These are phyloP conservation scores for Gadus macrocephalus DNA, from an alignment of 2,113 vertebrate species.

Conservation along the genomic window DNA sequence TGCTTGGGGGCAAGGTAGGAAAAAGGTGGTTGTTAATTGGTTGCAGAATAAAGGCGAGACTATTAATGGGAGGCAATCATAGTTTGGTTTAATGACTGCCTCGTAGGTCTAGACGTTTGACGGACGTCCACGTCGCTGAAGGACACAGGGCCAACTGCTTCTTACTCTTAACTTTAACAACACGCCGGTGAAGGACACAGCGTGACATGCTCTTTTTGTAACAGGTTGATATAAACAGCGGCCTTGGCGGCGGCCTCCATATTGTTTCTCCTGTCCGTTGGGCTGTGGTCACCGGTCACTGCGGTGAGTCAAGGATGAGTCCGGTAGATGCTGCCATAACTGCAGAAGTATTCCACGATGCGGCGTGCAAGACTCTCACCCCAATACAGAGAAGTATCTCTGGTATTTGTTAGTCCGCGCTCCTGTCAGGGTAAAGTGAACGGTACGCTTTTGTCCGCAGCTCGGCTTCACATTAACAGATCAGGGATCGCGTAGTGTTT, in stretches of 20 bases:
- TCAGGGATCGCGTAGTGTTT: slow-evolving; percentile 47
- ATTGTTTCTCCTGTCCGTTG: too few species aligned
- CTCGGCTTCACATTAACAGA: slow-evolving; percentile 53
- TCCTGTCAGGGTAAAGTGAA: slow-evolving; percentile 43
- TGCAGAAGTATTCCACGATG: too few species aligned
- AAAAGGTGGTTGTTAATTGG: slow-evolving; percentile 42
- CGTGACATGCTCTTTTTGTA: too few species aligned
- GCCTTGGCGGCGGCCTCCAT: too few species aligned
- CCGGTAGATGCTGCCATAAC: too few species aligned
- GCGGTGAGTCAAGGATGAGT: too few species aligned
- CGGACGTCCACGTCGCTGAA: slow-evolving; percentile 14
- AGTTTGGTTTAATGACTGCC: slow-evolving; percentile 15
- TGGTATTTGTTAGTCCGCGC: slow-evolving; percentile 15
- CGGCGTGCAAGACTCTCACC: not conserved
- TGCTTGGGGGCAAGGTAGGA: slow-evolving; percentile 53
- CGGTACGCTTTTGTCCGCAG: slow-evolving; percentile 34
- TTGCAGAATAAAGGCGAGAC: slow-evolving; percentile 42
- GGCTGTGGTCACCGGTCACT: too few species aligned
- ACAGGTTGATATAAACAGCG: too few species aligned
- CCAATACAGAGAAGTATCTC: not conserved
- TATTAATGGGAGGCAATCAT: slow-evolving; percentile 29
- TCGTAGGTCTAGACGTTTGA: slow-evolving; percentile 32
- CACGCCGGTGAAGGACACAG: not conserved
- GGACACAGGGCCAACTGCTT: slow-evolving; percentile 12
- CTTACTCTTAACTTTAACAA: not conserved